Conservation (phyloP, 2,113 vertebrate genomes). For the Morphnarchus princeps region DNA sequence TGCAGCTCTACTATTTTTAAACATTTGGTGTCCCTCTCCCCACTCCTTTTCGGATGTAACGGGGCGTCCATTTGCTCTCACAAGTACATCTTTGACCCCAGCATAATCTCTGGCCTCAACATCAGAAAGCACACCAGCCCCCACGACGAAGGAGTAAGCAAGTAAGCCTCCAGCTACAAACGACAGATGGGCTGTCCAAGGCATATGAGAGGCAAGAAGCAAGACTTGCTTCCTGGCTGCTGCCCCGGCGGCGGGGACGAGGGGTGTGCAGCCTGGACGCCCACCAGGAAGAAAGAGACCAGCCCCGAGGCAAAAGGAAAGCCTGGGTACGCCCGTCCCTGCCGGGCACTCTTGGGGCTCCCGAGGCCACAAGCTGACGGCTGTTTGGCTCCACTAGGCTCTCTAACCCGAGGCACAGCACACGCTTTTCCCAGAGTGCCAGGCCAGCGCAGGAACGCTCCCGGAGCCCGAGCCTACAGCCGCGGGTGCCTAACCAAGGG, state of each 20-base stretch:
- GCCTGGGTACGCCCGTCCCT: neutral
- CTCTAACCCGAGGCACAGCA: no score
- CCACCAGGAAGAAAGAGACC: neutral
- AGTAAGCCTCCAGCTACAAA: neutral
- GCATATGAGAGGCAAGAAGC: no score
- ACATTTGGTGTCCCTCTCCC: neutral
- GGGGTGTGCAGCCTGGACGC: no score
- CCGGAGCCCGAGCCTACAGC: neutral
- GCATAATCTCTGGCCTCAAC: neutral
- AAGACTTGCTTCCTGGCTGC: fast-evolving
- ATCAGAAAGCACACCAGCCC: fast-evolving
- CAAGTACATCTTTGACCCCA: neutral
- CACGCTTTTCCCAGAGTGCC: fast-evolving
- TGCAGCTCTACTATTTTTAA: neutral
- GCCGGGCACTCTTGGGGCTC: fast-evolving
- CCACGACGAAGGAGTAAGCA: fast-evolving
- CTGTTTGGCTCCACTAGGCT: fast-evolving
- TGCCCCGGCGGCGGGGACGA: fast-evolving
- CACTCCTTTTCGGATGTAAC: neutral
- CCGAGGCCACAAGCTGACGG: neutral
- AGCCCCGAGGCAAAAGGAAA: neutral
- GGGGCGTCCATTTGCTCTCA: neutral
- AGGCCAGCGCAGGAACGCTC: fast-evolving
- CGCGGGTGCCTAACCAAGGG: neutral
- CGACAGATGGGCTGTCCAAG: fast-evolving